Evolutionary conservation across 2,113 vertebrate species (phyloP).

Genomic region (Acanthochromis polyacanthus): DNA sequence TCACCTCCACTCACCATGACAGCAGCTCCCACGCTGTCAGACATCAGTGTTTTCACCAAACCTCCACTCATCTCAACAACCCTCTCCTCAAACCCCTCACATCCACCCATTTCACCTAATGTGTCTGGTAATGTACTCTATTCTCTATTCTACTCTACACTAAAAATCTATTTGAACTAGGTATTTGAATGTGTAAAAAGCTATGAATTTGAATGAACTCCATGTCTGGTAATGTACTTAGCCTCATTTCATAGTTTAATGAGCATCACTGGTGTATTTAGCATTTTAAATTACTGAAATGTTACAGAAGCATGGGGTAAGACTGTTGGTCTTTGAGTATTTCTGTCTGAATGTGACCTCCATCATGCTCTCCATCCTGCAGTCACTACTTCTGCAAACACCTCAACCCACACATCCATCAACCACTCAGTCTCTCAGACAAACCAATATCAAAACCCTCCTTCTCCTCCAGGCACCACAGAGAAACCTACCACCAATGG

Average conservation of each 20-base stretch:
- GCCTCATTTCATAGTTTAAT: background rate
- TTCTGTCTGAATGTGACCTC: constrained; percentile 43
- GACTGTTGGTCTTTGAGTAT: background rate
- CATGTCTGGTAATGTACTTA: constrained; percentile 51
- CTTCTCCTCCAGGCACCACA: background rate
- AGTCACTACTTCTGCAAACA: constrained; percentile 14
- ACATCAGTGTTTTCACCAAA: background rate
- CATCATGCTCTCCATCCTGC: constrained; percentile 52
- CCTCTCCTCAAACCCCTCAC: background rate
- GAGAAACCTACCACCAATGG: background rate
- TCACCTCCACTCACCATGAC: background rate
- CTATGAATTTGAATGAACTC: no score
- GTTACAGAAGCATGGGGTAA: background rate
- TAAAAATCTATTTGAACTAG: no score
- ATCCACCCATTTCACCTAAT: fast-evolving
- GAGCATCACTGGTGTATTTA: background rate
- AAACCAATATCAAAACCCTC: background rate
- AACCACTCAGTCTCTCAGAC: background rate
- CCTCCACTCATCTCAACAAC: background rate
- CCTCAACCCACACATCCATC: background rate
- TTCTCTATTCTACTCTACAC: no score
- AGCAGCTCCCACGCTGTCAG: background rate
- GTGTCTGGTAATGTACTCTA: constrained; percentile 48
- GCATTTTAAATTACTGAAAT: background rate
- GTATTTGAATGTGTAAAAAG: no score